Evolutionary conservation across 2,888 invertebrate genomes (phyloP), one percentile per base, ranked within the genome.

Genomic region (Dione juno): DNA sequence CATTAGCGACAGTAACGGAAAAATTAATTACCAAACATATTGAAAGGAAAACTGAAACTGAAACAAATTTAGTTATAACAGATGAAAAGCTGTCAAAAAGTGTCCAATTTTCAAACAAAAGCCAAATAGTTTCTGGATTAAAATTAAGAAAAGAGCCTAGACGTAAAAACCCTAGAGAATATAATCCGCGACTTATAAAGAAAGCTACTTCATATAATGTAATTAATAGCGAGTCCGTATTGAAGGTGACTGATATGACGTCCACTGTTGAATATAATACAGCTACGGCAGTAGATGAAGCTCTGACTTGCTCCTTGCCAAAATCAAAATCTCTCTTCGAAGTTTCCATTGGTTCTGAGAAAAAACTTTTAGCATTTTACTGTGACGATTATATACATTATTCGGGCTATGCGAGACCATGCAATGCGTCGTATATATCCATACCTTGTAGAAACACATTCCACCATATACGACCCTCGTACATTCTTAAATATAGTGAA

Each of bases 201-300:
- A 88, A 82, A 76, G 88, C 87, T 73, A 83, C 84, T 19, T 92
- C 92, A 21, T 91, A 88, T 74, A 82, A 84, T 19, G 77, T 89
- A 14, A 90, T 92, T 54, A 89, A 90, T 0, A 92, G 92, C 71
- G 92, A 92, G 80, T 84, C 87, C 1, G 76, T 92, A 67, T 76
- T 92, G 0, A 85, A 80, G 81, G 87, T 91, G 8, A 92, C 92
- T 40, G 89, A 92, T 67, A 89, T 92, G 89, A 88, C 90, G 9
- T 86, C 87, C 37, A 80, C 78, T 21, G 80, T 78, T 11, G 78
- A 80, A 40, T 79, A 76, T 0, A 74, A 72, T 43, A 73, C 74
- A n/a, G 72, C 67, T 9, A 74, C 70, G 61, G 63, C 67, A 19
- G 72, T 73, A 9, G 78, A 80, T 50, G 69, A 82, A 77, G 78